phyloP scores from a whole-genome alignment of 2,113 vertebrate genomes.

The Percina caprodes region DNA sequence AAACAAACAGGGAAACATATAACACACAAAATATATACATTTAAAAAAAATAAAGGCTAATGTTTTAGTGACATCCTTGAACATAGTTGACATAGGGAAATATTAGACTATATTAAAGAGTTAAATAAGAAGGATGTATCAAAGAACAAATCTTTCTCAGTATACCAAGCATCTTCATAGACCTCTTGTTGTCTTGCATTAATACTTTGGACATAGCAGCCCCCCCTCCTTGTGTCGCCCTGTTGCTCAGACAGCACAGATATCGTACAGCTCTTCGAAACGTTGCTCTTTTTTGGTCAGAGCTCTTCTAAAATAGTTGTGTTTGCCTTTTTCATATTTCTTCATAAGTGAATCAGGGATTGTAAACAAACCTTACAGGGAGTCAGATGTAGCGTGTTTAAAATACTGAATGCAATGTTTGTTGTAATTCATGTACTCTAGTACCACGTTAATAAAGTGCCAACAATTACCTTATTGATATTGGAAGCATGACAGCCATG shows the following conservation, averaged over 20 bases:
- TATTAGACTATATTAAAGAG: too few species aligned
- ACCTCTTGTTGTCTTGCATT: neutral
- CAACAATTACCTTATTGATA: too few species aligned
- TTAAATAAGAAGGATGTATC: too few species aligned
- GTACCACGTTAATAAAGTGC: too few species aligned
- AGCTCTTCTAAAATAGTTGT: neutral
- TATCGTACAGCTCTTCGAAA: neutral
- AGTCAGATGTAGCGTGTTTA: neutral
- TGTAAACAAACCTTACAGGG: conserved; percentile 1
- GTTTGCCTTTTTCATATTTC: conserved; percentile 2
- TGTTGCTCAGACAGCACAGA: neutral
- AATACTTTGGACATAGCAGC: neutral
- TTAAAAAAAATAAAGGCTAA: too few species aligned
- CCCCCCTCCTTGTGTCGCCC: neutral
- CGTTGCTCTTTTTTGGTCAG: neutral
- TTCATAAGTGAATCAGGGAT: neutral
- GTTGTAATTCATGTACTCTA: neutral
- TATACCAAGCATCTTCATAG: too few species aligned
- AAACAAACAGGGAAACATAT: too few species aligned
- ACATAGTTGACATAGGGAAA: too few species aligned
- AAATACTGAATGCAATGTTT: neutral
- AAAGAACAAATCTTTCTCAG: too few species aligned
- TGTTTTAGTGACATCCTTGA: too few species aligned
- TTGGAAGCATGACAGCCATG: too few species aligned
- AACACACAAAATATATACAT: too few species aligned